Base-by-base conservation (phyloP, 2,113 vertebrate species). In the Lonchura striata region DNA sequence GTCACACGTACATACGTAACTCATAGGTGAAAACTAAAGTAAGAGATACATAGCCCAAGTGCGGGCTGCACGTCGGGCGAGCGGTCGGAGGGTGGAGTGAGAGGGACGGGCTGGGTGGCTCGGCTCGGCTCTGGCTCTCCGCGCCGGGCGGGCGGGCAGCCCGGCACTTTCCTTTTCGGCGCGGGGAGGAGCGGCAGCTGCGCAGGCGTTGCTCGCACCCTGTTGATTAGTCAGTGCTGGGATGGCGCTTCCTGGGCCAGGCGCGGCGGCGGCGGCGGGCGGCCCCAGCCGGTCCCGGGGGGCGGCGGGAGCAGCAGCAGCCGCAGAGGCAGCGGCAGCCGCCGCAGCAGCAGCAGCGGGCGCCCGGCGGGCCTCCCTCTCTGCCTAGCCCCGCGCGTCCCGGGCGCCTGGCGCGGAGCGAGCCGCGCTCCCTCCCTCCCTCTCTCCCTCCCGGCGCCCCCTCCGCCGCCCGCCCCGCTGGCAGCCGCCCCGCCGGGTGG, bases 191-290 rank as follows among this genome's bases (percentile, higher is more conserved):
- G 94, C 95, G 87, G 95, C 89, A 70, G 97, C 97, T 95, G 98
- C 98, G 97, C 98, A 98, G 97, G 98, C 98, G 98, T 97, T 94
- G 68, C 97, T 95, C 96, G 97, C 96, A 97, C 98, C 98, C 94
- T 96, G 97, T 96, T 97, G 98, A 97, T 97, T 97, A 97, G 96
- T 97, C 98, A 97, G 98, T 95, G 97, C 97, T 95, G 97, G 96
- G 97, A 98, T 97, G 98, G 98, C 98, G 98, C 93, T 98, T 96
- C 97, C 97, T 98, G 94, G 97, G 96, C 97, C 97, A 96, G 95
- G 95, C 95, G 97, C 95, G 72, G 91, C 86, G 24, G 86, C 95
- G 24, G 86, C 94, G 92, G 97, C 93, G 87, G 93, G 97, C 83
- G 74, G 96, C 96, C 76, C 96, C 94, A 80, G 97, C 96, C 87